These are phyloP conservation scores for Oxyura jamaicensis DNA, from an alignment of 2,113 vertebrate genomes.

Conservation along the genomic window DNA sequence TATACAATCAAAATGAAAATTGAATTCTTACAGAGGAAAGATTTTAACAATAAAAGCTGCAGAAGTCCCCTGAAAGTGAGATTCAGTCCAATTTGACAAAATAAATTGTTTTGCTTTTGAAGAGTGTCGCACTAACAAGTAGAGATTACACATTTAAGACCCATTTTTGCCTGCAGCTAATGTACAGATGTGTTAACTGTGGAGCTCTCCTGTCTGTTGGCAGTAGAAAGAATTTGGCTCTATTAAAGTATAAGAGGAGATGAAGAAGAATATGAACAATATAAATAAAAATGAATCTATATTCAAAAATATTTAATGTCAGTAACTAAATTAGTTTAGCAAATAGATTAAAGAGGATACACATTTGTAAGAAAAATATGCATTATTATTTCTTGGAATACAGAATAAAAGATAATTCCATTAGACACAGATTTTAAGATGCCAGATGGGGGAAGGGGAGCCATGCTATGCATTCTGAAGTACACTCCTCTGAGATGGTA, in stretches of 20 bases:
- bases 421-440: conserved; percentile 5
- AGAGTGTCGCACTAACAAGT: conserved; percentile 19
- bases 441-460: neutral
- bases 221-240: neutral
- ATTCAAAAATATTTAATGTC: neutral
- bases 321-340: neutral
- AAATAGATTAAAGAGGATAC: neutral
- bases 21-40: neutral
- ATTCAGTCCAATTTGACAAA: conserved; percentile 27
- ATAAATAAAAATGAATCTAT: neutral
- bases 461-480: neutral
- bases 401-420: neutral
- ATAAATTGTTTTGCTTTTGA: conserved; percentile 40
- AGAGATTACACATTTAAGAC: conserved; percentile 51
- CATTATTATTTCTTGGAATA: neutral
- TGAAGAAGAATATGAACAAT: neutral
- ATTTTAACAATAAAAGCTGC: conserved; percentile 7
- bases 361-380: neutral
- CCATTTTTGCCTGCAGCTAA: neutral
- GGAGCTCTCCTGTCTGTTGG: neutral
- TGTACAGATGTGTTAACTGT: conserved; percentile 42
- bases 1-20: neutral
- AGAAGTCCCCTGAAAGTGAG: conserved; percentile 22
- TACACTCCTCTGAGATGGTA: neutral
- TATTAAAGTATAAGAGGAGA: neutral